Evolutionary conservation across 1,140 invertebrate genomes (phyloP).

Genomic region (Zaprionus taronus): DNA sequence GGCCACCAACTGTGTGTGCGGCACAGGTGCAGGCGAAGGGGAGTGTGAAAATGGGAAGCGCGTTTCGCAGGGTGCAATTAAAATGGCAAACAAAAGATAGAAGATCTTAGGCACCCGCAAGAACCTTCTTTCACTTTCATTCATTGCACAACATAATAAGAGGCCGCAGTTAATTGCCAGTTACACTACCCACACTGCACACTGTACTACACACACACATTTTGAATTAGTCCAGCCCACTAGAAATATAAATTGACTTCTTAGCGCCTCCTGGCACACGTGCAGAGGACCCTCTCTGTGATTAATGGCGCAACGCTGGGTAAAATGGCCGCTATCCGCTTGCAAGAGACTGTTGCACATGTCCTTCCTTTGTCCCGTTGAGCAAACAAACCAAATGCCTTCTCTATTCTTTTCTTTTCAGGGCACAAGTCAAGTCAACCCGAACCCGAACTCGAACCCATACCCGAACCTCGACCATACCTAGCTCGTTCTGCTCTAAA

Average conservation of each 20-base stretch:
- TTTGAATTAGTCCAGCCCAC: constrained; percentile 36
- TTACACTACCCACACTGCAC: neutral
- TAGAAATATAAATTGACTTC: constrained; percentile 72
- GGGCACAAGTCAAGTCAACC: constrained; percentile 76
- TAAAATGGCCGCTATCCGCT: constrained; percentile 56
- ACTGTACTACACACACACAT: constrained; percentile 1
- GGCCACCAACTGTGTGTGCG: constrained; percentile 55
- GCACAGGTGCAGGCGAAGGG: constrained; percentile 27
- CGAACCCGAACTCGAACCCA: constrained; percentile 9
- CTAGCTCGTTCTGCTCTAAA: constrained; percentile 65
- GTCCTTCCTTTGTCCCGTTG: constrained; percentile 71
- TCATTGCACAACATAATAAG: constrained; percentile 79
- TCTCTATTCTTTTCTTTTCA: constrained; percentile 21
- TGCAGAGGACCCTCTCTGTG: constrained; percentile 59
- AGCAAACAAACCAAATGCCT: constrained; percentile 63
- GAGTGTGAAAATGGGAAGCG: constrained; percentile 71
- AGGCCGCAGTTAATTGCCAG: constrained; percentile 52
- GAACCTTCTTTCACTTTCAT: constrained; percentile 71
- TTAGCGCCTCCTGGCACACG: constrained; percentile 74
- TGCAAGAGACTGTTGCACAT: constrained; percentile 62
- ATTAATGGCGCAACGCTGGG: constrained; percentile 51
- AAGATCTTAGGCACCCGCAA: constrained; percentile 6
- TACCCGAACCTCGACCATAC: neutral
- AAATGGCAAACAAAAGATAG: constrained; percentile 50
- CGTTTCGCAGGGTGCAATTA: constrained; percentile 43